Conservation (phyloP, 2,797 vertebrate species). For the Hemibagrus guttatus region DNA sequence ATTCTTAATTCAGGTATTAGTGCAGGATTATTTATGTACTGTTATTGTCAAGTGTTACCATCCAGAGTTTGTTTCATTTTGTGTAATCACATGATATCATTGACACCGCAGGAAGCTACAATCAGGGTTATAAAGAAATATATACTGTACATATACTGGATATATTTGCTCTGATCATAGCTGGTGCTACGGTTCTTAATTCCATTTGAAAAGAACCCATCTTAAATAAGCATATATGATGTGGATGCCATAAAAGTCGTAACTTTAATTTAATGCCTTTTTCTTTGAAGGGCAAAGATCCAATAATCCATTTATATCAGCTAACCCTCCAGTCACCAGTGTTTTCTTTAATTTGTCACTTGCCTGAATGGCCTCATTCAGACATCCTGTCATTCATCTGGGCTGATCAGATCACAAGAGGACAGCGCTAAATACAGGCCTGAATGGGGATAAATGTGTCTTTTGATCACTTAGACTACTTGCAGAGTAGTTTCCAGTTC, state of each 20-base stretch:
- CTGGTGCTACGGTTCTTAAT: not conserved
- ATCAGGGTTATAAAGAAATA: no score
- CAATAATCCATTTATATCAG: not conserved
- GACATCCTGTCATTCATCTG: not conserved
- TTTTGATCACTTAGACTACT: not conserved
- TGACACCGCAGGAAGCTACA: not conserved
- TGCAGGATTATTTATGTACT: no score
- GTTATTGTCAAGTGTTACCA: not conserved
- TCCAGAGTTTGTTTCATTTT: not conserved
- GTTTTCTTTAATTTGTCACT: not conserved
- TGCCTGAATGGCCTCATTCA: not conserved
- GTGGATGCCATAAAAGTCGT: not conserved
- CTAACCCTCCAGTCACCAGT: not conserved
- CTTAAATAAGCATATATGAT: not conserved
- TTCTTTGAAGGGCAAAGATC: not conserved
- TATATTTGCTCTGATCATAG: not conserved
- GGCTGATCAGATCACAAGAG: not conserved
- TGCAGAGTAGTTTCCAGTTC: not conserved
- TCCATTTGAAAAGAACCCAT: not conserved
- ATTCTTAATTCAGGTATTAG: no score
- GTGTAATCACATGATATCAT: not conserved
- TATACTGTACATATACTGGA: no score
- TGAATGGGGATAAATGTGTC: not conserved
- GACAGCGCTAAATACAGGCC: not conserved
- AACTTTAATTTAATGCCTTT: not conserved